Percentiles rank a stretch among this genome's conserved stretches.
Conservation (phyloP, 2,888 invertebrate species). For the Trichopoda pennipes region DNA sequence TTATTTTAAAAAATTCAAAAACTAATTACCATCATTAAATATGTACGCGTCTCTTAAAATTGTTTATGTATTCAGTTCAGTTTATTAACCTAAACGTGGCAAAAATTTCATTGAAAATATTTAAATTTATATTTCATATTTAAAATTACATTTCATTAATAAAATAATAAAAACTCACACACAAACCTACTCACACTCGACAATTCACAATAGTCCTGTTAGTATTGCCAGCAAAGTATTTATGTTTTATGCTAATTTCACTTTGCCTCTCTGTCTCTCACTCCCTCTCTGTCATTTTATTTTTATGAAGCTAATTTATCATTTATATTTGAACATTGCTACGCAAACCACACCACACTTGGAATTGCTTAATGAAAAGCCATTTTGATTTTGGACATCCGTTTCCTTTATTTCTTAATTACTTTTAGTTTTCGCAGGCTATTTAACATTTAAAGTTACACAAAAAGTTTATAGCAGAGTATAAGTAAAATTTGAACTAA, state of each 20-base stretch:
- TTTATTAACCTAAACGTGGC: too few species aligned
- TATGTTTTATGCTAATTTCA: constrained; percentile 14
- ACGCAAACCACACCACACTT: not conserved
- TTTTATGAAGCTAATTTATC: constrained; percentile 10
- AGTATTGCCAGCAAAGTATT: constrained; percentile 11
- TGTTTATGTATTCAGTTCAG: too few species aligned
- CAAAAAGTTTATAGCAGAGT: not conserved
- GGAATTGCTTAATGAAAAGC: constrained; percentile 50
- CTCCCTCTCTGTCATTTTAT: not conserved
- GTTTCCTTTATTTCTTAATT: constrained; percentile 64
- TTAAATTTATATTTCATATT: too few species aligned
- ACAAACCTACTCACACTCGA: too few species aligned
- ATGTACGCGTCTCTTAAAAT: too few species aligned
- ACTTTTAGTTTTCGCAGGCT: constrained; percentile 56
- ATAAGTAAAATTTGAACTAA: not conserved
- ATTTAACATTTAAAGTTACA: constrained; percentile 30
- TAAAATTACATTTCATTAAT: too few species aligned
- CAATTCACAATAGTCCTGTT: not conserved
- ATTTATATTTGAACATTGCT: not conserved
- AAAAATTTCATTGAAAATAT: too few species aligned
- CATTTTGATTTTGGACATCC: constrained; percentile 57
- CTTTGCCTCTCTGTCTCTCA: too few species aligned
- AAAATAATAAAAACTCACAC: not conserved
- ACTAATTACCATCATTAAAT: too few species aligned
- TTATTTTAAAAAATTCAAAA: too few species aligned